Evolutionary conservation across 2,797 vertebrate genomes (phyloP), one percentile per base, ranked within the genome.

Genomic region (Labroides dimidiatus): DNA sequence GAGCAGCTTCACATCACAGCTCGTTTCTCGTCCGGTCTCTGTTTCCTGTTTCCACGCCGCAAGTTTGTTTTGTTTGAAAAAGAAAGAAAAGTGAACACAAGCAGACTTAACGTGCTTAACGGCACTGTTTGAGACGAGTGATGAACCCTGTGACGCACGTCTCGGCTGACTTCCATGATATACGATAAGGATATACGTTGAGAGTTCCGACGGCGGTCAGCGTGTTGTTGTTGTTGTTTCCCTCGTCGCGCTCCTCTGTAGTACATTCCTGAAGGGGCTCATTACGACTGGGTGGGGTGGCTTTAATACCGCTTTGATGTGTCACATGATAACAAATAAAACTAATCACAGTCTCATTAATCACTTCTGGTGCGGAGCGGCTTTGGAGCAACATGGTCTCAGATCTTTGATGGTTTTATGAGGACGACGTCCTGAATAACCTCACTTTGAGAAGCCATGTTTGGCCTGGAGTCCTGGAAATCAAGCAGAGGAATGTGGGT

Each of bases 201-300:
- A 27, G 24, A 6, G 24, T 27, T 27, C 24, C 24, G 24, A 3
- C 6, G 24, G 3, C 3, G 3, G 24, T 27, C 24, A 27, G 62
- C 27, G 12, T 61, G 69, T 44, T 61, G 67, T 49, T 65, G 19
- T 49, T 61, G 67, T 53, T 65, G 19, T 64, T 80, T 44, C 48
- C 64, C 33, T 54, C 10, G 70, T 23, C 17, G 54, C n/a, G 24
- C 61, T 68, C 42, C 64, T 73, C 70, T 47, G 69, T 44, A 45
- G 71, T 24, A 39, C 79, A 84, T 88, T 89, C 84, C 76, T 77
- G 69, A 52, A 76, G 69, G 77, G 79, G 85, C 62, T 77, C 80
- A 86, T 84, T 68, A 57, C 23, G 1, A 36, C 48, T 68, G 84
- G 87, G 79, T 74, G 86, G 86, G 70, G 79, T 12, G 9, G 15